A percentile compares a stretch with the other conserved stretches of the same genome.
Evolutionary conservation across 1,140 invertebrate genomes (phyloP).

Genomic region (Lepidurus packardi): DNA sequence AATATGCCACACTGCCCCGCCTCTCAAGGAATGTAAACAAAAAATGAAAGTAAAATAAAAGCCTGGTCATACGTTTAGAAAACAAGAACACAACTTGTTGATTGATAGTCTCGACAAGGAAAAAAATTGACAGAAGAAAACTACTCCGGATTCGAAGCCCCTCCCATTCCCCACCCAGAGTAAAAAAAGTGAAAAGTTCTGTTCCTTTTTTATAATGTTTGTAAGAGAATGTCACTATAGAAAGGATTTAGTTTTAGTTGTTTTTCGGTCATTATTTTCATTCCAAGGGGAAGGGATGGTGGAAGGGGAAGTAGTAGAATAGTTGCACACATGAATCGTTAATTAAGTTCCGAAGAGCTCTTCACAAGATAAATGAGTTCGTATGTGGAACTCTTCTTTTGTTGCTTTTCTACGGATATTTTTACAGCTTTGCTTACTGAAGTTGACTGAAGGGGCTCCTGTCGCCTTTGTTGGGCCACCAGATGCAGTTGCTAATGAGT

Average conservation of each 20-base stretch:
- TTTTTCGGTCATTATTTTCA: background rate
- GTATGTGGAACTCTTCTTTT: background rate
- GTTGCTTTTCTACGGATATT: background rate
- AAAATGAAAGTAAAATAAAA: no score
- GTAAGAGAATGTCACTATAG: no score
- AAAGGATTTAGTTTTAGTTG: background rate
- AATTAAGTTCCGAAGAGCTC: background rate
- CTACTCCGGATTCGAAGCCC: no score
- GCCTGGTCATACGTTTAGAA: no score
- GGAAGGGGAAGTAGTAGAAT: background rate
- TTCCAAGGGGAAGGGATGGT: background rate
- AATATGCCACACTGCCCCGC: no score
- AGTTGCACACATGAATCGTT: background rate
- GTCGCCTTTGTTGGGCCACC: slow-evolving; percentile 5
- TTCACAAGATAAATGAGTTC: background rate
- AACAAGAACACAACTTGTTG: no score
- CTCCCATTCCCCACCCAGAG: no score
- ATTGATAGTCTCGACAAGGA: no score
- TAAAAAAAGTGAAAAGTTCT: no score
- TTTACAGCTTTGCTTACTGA: slow-evolving; percentile 5
- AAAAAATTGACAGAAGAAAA: no score
- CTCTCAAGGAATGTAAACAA: no score
- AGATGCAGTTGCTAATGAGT: slow-evolving; percentile 7
- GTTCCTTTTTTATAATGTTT: no score
- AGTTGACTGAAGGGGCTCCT: slow-evolving; percentile 1